Conservation (phyloP, 64 coral and sea anemone genomes). For the Pocillopora damicornis region DNA sequence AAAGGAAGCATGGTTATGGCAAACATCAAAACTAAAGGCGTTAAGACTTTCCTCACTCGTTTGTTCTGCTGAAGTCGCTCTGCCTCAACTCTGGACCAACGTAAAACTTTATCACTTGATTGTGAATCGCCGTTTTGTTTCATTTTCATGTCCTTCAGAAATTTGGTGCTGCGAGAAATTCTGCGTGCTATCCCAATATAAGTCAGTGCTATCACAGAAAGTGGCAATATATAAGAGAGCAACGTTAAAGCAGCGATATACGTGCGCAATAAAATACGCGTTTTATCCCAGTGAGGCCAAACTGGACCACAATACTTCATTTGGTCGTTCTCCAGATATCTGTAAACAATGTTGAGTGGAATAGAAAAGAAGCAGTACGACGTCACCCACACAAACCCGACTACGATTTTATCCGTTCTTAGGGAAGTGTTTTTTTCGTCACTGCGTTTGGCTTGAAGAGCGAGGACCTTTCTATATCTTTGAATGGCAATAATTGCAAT, state of each 20-base stretch:
- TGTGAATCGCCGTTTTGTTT: neutral
- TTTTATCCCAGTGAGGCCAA: neutral
- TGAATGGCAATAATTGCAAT: slow-evolving; percentile 51
- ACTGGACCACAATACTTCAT: neutral
- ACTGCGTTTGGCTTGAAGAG: neutral
- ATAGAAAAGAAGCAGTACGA: slow-evolving; percentile 42
- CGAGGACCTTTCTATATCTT: slow-evolving; percentile 35
- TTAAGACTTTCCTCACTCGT: slow-evolving; percentile 67
- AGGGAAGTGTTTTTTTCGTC: neutral
- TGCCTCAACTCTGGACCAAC: too few relatives aligned
- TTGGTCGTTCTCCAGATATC: neutral
- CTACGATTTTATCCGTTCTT: slow-evolving; percentile 8
- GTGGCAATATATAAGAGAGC: slow-evolving; percentile 36
- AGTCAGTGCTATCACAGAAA: slow-evolving; percentile 19
- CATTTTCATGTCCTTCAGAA: slow-evolving; percentile 29
- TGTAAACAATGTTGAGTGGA: neutral
- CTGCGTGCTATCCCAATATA: slow-evolving; percentile 15
- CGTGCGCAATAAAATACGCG: neutral
- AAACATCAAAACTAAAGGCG: slow-evolving; percentile 64
- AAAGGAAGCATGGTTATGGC: slow-evolving; percentile 63
- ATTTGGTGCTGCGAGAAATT: slow-evolving; percentile 18
- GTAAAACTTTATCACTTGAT: too few relatives aligned
- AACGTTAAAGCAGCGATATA: neutral
- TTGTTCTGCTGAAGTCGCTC: slow-evolving; percentile 47
- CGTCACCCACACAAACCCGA: slow-evolving; percentile 12